A percentile compares a stretch with the other conserved stretches of the same genome.
Evolutionary conservation across 92 coral and sea anemone species (phyloP).

Genomic region (Anthopleura xanthogrammica): DNA sequence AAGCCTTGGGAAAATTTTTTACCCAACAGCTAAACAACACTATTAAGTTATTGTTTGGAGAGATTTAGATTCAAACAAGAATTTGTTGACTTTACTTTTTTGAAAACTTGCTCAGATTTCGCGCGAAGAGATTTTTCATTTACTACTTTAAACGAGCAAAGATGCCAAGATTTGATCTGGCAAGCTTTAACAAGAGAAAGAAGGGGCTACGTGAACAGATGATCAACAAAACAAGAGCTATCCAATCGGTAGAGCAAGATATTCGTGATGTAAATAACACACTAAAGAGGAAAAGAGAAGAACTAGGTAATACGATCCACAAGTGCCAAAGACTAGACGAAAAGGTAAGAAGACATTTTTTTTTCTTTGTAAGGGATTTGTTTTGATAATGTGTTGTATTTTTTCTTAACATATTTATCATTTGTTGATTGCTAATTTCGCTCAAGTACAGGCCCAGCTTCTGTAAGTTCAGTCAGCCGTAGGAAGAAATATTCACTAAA

Average conservation of each 20-base stretch:
- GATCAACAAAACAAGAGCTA: not conserved
- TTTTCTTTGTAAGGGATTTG: no score
- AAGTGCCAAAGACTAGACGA: conserved; percentile 17
- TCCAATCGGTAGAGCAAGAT: not conserved
- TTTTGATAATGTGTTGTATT: no score
- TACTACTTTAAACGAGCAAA: no score
- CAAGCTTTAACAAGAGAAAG: conserved; percentile 9
- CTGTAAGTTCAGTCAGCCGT: not conserved
- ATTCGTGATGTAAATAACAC: not conserved
- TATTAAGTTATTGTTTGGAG: not conserved
- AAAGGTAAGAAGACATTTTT: conserved; percentile 7
- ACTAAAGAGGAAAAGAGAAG: conserved; percentile 15
- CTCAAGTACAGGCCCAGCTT: not conserved
- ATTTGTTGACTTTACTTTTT: conserved; percentile 16
- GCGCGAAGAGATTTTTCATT: not conserved
- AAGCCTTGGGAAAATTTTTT: conserved; percentile 1
- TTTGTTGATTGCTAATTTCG: no score
- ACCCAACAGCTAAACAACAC: not conserved
- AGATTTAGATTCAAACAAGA: not conserved
- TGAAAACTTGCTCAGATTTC: conserved; percentile 1
- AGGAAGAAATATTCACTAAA: not conserved
- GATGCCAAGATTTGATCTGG: conserved; percentile 12
- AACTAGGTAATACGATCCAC: not conserved
- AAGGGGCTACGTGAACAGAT: not conserved
- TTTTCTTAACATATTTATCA: no score